Base-by-base conservation (phyloP, 2,113 vertebrate genomes). In the zebrafish (Danio rerio) region DNA sequence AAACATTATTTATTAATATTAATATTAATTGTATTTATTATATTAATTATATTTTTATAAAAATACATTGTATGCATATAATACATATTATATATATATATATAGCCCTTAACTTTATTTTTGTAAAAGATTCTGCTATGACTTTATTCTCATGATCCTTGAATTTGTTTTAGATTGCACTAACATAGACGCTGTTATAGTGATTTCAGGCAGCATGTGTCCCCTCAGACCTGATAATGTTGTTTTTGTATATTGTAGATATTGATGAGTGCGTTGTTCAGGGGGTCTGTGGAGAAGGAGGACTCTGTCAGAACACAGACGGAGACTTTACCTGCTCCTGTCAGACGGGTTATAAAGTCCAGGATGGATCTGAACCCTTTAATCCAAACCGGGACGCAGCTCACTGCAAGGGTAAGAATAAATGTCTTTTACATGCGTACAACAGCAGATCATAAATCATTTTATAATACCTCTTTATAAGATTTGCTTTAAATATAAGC, bases 241-340 rank as follows among this genome's bases (percentile, higher is more conserved):
- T 13, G 49, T 42, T 31, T 62, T 70, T 87, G 73, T 49, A 85
- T 89, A 52, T 52, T 52, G 13, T 84, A 99, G 97, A 99, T 86
- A 73, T 95, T 16, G 88, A 98, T 56, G 97, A 99, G 83, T 99
- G 97, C 88, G 81, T 87, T 20, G 81, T 92, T 3, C 49, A 91
- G 61, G 92, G 90, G 0, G 58, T 91, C 12, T 99, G 97, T 88
- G 92, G 95, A 84, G 91, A 0, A 8, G 96, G 96, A 56, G 95
- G 91, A 47, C 89, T 63, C 9, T 99, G 96, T 10, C 84, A 88
- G 70, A 98, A 98, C 86, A 92, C 94, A 10, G 87, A 86, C 0
- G 96, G 97, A 18, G 94, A 92, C 80, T 97, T 96, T 56, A 86
- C 92, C 11, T 98, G 97, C 87, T 92, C 92, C 77, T 99, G 97